Percentiles rank a stretch among this genome's conserved stretches.
phyloP scores from a whole-genome alignment of 2,888 invertebrate species.

The Strigamia transsilvanica region DNA sequence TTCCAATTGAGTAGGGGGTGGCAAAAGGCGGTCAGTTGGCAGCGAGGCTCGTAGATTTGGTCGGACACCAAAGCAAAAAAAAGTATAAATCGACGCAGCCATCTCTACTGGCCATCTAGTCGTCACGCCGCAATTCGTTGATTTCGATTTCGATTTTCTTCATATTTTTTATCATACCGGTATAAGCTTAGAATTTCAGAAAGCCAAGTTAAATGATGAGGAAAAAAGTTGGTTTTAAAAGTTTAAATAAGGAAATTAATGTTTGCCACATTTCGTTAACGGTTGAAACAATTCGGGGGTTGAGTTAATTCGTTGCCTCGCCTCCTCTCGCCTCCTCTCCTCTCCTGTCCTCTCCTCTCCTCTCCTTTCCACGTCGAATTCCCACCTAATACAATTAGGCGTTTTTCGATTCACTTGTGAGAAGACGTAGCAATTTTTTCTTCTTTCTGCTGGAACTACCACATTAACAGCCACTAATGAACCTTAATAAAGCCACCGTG shows the following conservation, averaged over 20 bases:
- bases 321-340: too few species aligned
- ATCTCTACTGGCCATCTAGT: constrained; percentile 17
- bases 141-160: not conserved
- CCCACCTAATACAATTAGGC: constrained; percentile 11
- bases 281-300: constrained; percentile 16
- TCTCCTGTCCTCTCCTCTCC: too few species aligned
- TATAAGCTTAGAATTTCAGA: not conserved
- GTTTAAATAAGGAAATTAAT: too few species aligned
- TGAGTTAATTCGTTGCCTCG: constrained; percentile 14
- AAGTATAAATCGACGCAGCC: not conserved
- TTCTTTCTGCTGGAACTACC: constrained; percentile 26
- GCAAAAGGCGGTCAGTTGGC: constrained; percentile 15
- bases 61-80: not conserved
- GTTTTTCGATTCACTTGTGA: constrained; percentile 30
- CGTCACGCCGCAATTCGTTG: constrained; percentile 5
- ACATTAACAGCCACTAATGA: constrained; percentile 30
- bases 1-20: constrained; percentile 37
- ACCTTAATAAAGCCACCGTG: constrained; percentile 30
- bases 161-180: constrained; percentile 5
- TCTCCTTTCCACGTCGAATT: too few species aligned
- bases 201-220: constrained; percentile 3
- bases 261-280: not conserved
- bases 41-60: not conserved
- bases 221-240: too few species aligned
- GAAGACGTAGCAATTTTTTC: constrained; percentile 30